Percentiles rank a stretch among this genome's conserved stretches.
Evolutionary conservation across 2,888 invertebrate species (phyloP).

Genomic region (Ferdinandea cuprea): DNA sequence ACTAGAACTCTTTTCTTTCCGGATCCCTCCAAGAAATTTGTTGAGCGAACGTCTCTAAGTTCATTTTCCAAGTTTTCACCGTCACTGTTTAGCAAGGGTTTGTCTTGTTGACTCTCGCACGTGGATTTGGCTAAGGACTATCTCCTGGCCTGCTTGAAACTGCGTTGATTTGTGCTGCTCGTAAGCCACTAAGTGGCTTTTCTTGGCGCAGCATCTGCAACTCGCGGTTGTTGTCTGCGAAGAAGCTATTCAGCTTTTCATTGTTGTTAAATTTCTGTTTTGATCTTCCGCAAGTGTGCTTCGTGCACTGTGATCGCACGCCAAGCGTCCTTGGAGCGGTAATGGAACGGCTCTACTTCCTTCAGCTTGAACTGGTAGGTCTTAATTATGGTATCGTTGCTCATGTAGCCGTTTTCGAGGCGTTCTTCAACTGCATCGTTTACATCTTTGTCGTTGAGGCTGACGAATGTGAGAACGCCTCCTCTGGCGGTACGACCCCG

Average conservation of each 20-base stretch:
- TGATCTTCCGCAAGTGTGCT: slow-evolving; percentile 97
- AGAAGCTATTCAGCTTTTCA: slow-evolving; percentile 95
- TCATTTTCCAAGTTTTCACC: too few species aligned
- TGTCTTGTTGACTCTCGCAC: slow-evolving; percentile 79
- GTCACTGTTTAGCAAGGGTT: slow-evolving; percentile 81
- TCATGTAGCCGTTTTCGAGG: slow-evolving; percentile 87
- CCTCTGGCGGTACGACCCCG: slow-evolving; percentile 95
- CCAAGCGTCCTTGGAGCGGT: slow-evolving; percentile 97
- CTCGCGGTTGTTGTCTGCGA: slow-evolving; percentile 95
- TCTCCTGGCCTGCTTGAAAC: slow-evolving; percentile 45
- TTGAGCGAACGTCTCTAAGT: too few species aligned
- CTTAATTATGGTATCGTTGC: slow-evolving; percentile 87
- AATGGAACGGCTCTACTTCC: slow-evolving; percentile 97
- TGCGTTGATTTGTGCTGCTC: slow-evolving; percentile 80
- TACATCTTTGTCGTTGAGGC: slow-evolving; percentile 89
- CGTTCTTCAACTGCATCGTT: slow-evolving; percentile 90
- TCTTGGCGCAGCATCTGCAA: slow-evolving; percentile 93
- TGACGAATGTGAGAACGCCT: slow-evolving; percentile 94
- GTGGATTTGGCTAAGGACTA: slow-evolving; percentile 79
- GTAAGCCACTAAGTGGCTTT: slow-evolving; percentile 89
- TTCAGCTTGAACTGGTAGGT: slow-evolving; percentile 97
- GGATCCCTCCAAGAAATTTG: too few species aligned
- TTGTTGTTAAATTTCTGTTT: slow-evolving; percentile 96
- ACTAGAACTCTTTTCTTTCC: too few species aligned
- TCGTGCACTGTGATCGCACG: slow-evolving; percentile 97